phyloP scores from a whole-genome alignment of 2,888 invertebrate species.

The Pyrrhosoma nymphula region DNA sequence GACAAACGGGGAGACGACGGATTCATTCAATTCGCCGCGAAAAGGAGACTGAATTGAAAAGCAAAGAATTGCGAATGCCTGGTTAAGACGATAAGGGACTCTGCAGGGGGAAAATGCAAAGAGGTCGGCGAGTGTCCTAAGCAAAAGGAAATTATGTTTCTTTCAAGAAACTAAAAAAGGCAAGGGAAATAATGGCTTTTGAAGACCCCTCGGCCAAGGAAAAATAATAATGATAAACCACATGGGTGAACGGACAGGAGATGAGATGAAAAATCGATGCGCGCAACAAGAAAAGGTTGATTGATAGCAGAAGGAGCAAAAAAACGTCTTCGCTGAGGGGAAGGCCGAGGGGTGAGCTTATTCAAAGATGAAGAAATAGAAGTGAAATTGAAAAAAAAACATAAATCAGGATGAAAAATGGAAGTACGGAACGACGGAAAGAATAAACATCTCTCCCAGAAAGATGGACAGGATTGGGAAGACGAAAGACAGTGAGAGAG shows the following conservation, averaged over 20 bases:
- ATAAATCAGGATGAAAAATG: neutral
- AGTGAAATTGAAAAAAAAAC: neutral
- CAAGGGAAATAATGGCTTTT: neutral
- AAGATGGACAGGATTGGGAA: too few relatives aligned
- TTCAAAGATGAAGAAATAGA: neutral
- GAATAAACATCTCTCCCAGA: too few relatives aligned
- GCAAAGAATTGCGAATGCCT: neutral
- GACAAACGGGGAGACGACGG: neutral
- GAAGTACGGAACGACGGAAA: neutral
- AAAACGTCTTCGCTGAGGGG: neutral
- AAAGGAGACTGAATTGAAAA: neutral
- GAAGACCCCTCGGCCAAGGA: neutral
- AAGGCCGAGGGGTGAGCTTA: neutral
- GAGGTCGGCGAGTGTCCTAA: neutral
- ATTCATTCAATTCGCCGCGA: neutral
- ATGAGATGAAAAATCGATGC: neutral
- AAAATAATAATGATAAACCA: neutral
- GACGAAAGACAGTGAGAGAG: too few relatives aligned
- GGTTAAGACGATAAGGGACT: neutral
- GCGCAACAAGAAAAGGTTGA: neutral
- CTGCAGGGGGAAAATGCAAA: neutral
- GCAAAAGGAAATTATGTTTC: conserved; percentile 1
- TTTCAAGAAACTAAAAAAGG: neutral
- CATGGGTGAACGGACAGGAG: neutral
- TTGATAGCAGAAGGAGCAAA: neutral